Percentiles rank a stretch among this genome's conserved stretches.
Conservation (phyloP, 2,888 invertebrate species). For the Orthonevra nobilis region DNA sequence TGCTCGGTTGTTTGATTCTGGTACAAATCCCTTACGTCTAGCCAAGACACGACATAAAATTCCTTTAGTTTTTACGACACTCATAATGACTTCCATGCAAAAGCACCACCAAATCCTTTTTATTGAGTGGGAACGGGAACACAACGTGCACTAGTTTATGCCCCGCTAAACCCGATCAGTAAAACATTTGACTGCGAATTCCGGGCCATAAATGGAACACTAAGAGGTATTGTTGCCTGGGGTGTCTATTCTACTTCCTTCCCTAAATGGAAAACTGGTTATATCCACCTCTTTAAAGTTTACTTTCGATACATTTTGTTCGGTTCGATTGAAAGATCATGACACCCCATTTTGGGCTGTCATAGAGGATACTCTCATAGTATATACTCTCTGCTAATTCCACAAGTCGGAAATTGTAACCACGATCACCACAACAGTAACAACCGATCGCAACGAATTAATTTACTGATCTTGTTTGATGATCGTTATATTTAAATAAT, state of each 20-base stretch:
- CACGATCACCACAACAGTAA: neutral
- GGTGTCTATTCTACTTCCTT: slow-evolving; percentile 56
- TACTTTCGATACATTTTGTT: neutral
- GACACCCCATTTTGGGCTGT: slow-evolving; percentile 22
- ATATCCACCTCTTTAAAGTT: slow-evolving; percentile 25
- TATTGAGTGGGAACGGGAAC: slow-evolving; percentile 17
- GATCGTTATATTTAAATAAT: slow-evolving; percentile 24
- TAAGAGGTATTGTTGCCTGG: slow-evolving; percentile 40
- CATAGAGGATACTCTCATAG: no score
- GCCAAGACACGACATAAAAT: slow-evolving; percentile 44
- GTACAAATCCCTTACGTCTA: no score
- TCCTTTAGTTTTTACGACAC: slow-evolving; percentile 50
- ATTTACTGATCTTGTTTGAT: slow-evolving; percentile 15
- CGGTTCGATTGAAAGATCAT: slow-evolving; percentile 52
- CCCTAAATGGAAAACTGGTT: slow-evolving; percentile 62
- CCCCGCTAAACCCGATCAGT: slow-evolving; percentile 33
- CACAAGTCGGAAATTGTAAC: neutral
- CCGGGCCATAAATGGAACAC: slow-evolving; percentile 61
- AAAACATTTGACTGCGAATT: slow-evolving; percentile 34
- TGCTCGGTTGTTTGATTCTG: no score
- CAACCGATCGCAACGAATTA: slow-evolving; percentile 43
- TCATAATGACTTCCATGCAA: slow-evolving; percentile 34
- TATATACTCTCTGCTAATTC: no score
- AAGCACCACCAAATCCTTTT: slow-evolving; percentile 49
- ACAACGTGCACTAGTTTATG: neutral